phyloP scores from a whole-genome alignment of 2,113 vertebrate species.

The Chaetura pelagica region DNA sequence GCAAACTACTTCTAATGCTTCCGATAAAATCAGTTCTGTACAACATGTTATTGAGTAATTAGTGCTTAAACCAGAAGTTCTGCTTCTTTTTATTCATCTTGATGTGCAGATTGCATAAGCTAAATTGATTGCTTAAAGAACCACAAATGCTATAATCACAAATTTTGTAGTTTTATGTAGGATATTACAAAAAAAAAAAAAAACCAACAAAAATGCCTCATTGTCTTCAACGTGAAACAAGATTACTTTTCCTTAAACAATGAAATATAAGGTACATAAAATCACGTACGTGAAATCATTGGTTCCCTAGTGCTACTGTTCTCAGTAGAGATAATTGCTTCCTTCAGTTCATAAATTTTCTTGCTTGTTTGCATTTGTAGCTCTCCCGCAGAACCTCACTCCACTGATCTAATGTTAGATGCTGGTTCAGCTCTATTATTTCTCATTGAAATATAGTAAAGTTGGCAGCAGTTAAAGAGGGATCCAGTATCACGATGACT shows the following conservation, averaged over 20 bases:
- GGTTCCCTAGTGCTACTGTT: slow-evolving; percentile 26
- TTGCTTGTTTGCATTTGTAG: slow-evolving; percentile 47
- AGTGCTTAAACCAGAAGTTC: slow-evolving; percentile 20
- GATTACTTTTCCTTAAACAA: slow-evolving; percentile 40
- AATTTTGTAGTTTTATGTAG: slow-evolving; percentile 19
- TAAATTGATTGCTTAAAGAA: slow-evolving; percentile 53
- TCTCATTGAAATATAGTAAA: neutral
- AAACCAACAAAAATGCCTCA: no score
- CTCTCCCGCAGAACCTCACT: neutral
- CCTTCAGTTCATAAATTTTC: slow-evolving; percentile 57
- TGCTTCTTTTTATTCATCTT: neutral
- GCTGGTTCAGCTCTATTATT: slow-evolving; percentile 6
- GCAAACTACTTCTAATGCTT: neutral
- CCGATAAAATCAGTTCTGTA: neutral
- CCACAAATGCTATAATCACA: slow-evolving; percentile 32
- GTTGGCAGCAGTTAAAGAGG: neutral
- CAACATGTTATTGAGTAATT: slow-evolving; percentile 20
- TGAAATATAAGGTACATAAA: slow-evolving; percentile 40
- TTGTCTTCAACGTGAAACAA: slow-evolving; percentile 29
- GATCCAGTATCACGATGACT: neutral
- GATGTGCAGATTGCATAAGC: neutral
- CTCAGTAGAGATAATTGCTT: slow-evolving; percentile 45
- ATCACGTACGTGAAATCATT: slow-evolving; percentile 40
- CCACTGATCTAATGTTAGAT: neutral
- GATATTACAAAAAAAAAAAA: slow-evolving; percentile 29